Evolutionary conservation across 2,888 invertebrate species (phyloP), one percentile per base, ranked within the genome.

Genomic region (Lymantria dispar): DNA sequence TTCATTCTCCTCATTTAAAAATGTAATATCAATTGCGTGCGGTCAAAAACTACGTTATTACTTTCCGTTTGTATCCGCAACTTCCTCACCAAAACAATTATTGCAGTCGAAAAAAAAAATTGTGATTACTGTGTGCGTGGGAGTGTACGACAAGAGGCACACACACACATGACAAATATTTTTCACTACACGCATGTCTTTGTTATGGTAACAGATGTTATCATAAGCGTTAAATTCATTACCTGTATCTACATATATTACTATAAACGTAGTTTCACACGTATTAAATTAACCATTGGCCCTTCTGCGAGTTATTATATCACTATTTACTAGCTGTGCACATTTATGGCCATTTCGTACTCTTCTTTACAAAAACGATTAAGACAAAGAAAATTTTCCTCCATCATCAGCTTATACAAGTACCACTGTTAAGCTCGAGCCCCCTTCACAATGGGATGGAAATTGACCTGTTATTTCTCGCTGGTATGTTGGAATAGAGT

Each of bases 21-120:
- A 63, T 62, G 58, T 74, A 50, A 65, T 70, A 71, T 70, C 68
- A 68, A 68, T 70, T 59, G 76, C 76, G 73, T 87, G 86, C 70
- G 70, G 74, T 72, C 74, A 70, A 77, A 78, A 68, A 63, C 52
- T 62, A 62, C 71, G 72, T 76, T 78, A 73, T 78, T 78, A 76
- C 68, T 68, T 74, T 78, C 74, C 72, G 72, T 80, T 76, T 70
- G 76, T 79, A 79, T 84, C 83, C 81, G 78, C 84, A 78, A 87
- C 85, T 87, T 87, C 86, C 86, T 87, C 73, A 70, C 73, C 70
- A 65, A 72, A 78, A 77, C 74, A 80, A 84, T 85, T 82, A 82
- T 76, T 77, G 72, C 66, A 70, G 75, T 71, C 58, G 60, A 67
- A 76, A 78, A 75, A 76, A 78, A 74, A 72, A 68, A 62, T 56